Evolutionary conservation across 2,888 invertebrate species (phyloP).

Genomic region (Willowsia nigromaculata): DNA sequence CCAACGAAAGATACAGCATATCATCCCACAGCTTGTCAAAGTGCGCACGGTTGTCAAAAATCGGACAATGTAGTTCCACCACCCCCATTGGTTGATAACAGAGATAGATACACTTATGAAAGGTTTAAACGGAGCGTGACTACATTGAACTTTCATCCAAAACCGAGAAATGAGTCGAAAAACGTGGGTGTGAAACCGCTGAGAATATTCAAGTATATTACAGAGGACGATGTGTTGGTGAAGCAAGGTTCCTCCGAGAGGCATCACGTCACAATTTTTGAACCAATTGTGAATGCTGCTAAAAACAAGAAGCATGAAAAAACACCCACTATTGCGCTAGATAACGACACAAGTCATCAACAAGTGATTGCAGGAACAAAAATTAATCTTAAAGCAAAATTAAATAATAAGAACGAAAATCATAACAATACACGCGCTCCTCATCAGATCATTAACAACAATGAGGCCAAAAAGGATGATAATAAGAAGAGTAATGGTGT

Average conservation of each 20-base stretch:
- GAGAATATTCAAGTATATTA: slow-evolving; percentile 77
- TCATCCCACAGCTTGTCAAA: slow-evolving; percentile 13
- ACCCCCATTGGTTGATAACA: not conserved
- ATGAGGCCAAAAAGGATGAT: slow-evolving; percentile 11
- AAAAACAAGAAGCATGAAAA: not conserved
- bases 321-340: not conserved
- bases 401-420: slow-evolving; percentile 37
- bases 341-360: slow-evolving; percentile 38
- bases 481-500: slow-evolving; percentile 32
- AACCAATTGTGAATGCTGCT: slow-evolving; percentile 22
- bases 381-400: slow-evolving; percentile 62
- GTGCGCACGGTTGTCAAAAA: slow-evolving; percentile 12
- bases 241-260: slow-evolving; percentile 3
- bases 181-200: slow-evolving; percentile 71
- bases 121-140: slow-evolving; percentile 61
- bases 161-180: slow-evolving; percentile 52
- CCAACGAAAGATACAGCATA: not conserved
- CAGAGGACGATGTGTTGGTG: slow-evolving; percentile 61
- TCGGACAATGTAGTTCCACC: not conserved
- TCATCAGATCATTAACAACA: slow-evolving; percentile 34
- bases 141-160: slow-evolving; percentile 60
- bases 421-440: not conserved
- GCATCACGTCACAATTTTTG: slow-evolving; percentile 31
- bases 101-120: slow-evolving; percentile 55
- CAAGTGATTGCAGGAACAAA: slow-evolving; percentile 58